These are phyloP conservation scores for Amphiduros pacificus DNA, from an alignment of 2,888 invertebrate species.

Conservation along the genomic window DNA sequence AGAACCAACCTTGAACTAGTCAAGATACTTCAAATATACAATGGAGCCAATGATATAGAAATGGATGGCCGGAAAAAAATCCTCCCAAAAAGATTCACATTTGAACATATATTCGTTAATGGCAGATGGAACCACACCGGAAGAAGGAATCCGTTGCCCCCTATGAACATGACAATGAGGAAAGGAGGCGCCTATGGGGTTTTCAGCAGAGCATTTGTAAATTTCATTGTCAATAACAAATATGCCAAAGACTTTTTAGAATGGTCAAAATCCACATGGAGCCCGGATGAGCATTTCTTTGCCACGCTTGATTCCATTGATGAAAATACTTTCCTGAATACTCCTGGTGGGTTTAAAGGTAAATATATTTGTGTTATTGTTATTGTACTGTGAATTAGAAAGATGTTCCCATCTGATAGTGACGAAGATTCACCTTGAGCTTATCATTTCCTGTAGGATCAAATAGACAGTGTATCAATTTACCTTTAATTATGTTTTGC, in stretches of 20 bases:
- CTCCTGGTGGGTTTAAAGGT: slow-evolving; percentile 46
- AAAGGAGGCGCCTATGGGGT: slow-evolving; percentile 51
- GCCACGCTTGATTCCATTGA: slow-evolving; percentile 41
- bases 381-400: no score
- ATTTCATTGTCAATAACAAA: slow-evolving; percentile 37
- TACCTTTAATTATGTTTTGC: no score
- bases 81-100: slow-evolving; percentile 12
- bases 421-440: no score
- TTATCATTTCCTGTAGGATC: no score
- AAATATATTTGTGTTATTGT: no score
- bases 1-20: slow-evolving; percentile 53
- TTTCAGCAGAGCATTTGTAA: slow-evolving; percentile 44
- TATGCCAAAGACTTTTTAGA: slow-evolving; percentile 39
- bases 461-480: no score
- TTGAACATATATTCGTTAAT: neutral
- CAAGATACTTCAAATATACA: slow-evolving; percentile 46
- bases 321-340: slow-evolving; percentile 33
- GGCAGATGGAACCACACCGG: neutral
- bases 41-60: slow-evolving; percentile 53
- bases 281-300: slow-evolving; percentile 54
- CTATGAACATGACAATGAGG: slow-evolving; percentile 29
- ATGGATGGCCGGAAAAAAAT: slow-evolving; percentile 37
- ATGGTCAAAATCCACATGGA: slow-evolving; percentile 41
- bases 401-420: no score
- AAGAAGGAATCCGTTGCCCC: slow-evolving; percentile 9